Percentiles rank a stretch among this genome's conserved stretches.
phyloP scores from a whole-genome alignment of 1,140 invertebrate genomes.

The Penaeus vannamei region DNA sequence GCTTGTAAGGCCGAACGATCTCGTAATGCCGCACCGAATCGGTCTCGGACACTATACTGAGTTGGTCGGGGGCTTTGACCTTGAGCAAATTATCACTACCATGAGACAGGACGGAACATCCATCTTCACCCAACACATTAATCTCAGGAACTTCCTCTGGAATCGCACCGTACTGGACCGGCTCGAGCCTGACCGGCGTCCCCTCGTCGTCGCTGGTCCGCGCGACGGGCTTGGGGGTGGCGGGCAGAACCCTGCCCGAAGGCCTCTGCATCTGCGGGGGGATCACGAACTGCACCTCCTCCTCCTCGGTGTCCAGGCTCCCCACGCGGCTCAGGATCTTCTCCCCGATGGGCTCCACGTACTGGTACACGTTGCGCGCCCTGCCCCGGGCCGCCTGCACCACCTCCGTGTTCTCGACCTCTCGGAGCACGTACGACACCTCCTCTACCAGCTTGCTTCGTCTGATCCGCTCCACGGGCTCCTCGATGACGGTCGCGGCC shows the following conservation, averaged over 20 bases:
- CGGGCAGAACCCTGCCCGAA: slow-evolving; percentile 11
- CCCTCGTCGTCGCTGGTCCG: slow-evolving; percentile 34
- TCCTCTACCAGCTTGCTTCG: slow-evolving; percentile 57
- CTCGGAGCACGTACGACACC: slow-evolving; percentile 50
- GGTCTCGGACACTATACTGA: slow-evolving; percentile 67
- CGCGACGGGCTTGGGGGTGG: slow-evolving; percentile 38
- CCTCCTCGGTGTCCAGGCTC: slow-evolving; percentile 60
- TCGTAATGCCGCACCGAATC: slow-evolving; percentile 67
- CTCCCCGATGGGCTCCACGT: slow-evolving; percentile 65
- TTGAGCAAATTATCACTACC: slow-evolving; percentile 64
- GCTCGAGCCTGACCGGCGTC: slow-evolving; percentile 44
- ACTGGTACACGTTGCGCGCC: slow-evolving; percentile 62
- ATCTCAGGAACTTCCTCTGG: slow-evolving; percentile 60
- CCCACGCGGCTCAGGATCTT: slow-evolving; percentile 65
- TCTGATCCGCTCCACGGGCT: slow-evolving; percentile 53
- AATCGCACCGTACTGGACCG: slow-evolving; percentile 58
- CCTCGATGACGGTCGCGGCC: slow-evolving; percentile 57
- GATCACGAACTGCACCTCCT: slow-evolving; percentile 65
- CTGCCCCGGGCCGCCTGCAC: slow-evolving; percentile 64
- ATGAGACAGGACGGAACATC: slow-evolving; percentile 62
- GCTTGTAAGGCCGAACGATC: slow-evolving; percentile 63
- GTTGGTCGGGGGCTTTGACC: slow-evolving; percentile 67
- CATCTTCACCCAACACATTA: slow-evolving; percentile 63
- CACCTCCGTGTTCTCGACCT: slow-evolving; percentile 63
- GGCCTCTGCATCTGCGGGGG: slow-evolving; percentile 58